Evolutionary conservation across 2,113 vertebrate species (phyloP).

Genomic region (Aphelocoma coerulescens): DNA sequence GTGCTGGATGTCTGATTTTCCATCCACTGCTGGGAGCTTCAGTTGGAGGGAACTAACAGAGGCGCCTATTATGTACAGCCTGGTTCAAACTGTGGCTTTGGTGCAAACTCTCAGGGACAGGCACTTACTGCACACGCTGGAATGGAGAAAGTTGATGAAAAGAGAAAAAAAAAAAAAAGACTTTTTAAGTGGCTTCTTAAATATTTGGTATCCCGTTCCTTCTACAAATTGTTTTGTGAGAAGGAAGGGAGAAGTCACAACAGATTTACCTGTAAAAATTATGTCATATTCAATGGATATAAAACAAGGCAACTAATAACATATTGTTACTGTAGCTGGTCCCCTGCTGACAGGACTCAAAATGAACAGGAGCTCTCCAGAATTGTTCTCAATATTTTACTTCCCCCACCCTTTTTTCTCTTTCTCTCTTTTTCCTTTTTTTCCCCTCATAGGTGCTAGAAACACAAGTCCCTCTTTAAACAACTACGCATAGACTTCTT

Average conservation of each 20-base stretch:
- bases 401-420: no score
- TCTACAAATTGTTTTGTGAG: neutral
- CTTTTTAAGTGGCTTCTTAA: slow-evolving; percentile 50
- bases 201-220: slow-evolving; percentile 7
- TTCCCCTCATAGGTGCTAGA: neutral
- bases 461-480: neutral
- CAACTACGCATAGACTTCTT: neutral
- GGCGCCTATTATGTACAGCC: slow-evolving; percentile 70
- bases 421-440: no score
- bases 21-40: slow-evolving; percentile 75
- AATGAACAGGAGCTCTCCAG: neutral
- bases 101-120: slow-evolving; percentile 63
- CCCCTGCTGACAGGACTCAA: neutral
- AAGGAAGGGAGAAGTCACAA: neutral
- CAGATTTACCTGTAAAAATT: slow-evolving; percentile 27
- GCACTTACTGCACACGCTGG: slow-evolving; percentile 62
- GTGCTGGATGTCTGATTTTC: slow-evolving; percentile 80
- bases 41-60: slow-evolving; percentile 69
- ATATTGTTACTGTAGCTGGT: neutral
- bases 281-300: neutral
- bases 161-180: slow-evolving; percentile 27
- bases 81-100: slow-evolving; percentile 71
- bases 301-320: neutral
- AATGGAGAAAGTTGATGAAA: slow-evolving; percentile 66
- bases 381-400: neutral